Evolutionary conservation across 1,140 invertebrate genomes (phyloP), one percentile per base, ranked within the genome.

Genomic region (Pseudomyrmex sp.): DNA sequence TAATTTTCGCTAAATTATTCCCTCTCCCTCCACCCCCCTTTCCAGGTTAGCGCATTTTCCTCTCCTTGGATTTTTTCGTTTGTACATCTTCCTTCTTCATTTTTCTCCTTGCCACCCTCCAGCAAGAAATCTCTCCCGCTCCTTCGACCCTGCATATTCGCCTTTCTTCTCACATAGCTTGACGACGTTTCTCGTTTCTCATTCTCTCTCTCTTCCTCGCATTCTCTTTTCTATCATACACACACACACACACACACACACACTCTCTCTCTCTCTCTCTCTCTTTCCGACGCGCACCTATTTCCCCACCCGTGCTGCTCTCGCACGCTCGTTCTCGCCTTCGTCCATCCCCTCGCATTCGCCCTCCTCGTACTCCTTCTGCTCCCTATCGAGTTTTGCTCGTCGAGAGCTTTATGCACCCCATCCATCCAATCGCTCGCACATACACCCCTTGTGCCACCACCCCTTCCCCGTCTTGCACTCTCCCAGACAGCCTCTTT

Each of bases 331-430:
- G 65, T 59, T 59, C 20, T 80, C 54, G 44, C 52, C 75, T 44
- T 63, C 66, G 48, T 52, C 50, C 58, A 54, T 35, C 26, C n/a
- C 15, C n/a, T 58, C 35, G 13, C 46, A 52, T 13, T 52, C 46
- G n/a, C 44, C 46, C n/a, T 20, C 44, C 68, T 73, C 46, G 23
- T 48, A 3, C 44, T 46, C 35, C 61, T 75, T 74, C 61, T 56
- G 48, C 26, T 54, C 26, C 72, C 59, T 80, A 80, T 80, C 66
- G 54, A 80, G 66, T 80, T 80, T 80, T 70, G 54, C 66, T 72
- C 65, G 76, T 70, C 65, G 76, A 35, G 35, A 80, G 66, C 66
- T 80, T 80, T 80, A 80, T 80, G 76, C 66, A 72, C 76, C 54
- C 20, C 54, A 70, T 80, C 54, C 76, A 18, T 80, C 66, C 66